Base-by-base conservation (phyloP, 2,888 invertebrate species). In the Amiota minor region DNA sequence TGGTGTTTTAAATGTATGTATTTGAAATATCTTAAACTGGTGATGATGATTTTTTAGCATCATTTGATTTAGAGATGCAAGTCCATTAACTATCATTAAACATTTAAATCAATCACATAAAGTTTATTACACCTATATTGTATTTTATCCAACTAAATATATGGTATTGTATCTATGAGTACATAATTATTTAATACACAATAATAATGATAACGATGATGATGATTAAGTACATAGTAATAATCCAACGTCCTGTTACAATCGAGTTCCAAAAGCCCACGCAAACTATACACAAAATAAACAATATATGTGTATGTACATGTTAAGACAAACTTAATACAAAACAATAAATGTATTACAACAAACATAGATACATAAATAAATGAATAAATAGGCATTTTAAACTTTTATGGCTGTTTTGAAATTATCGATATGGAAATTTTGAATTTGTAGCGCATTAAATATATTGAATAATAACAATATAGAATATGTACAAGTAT, bases 361-460 rank as follows among this genome's bases (percentile, higher is more conserved):
- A 75, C 71, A 80, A 75, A 79, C 76, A 77, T 80, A 76, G 80
- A 77, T 83, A 82, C 81, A 79, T 80, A 82, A 75, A 81, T 76
- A 74, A 47, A 59, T 71, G 59, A 77, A 80, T 74, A 76, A 78
- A 75, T 81, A 84, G 81, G 81, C 80, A 86, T 78, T 87, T 86
- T 87, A 81, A 84, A 87, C 86, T 87, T 35, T 87, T 81, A 86
- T 87, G 87, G 87, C 87, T 87, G 87, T 87, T 87, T 35, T 85
- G 84, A 85, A 81, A 80, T 80, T 86, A 82, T 59, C n/a, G 53
- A 50, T 50, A 6, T 35, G 35, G 35, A 35, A 35, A 35, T 35
- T 35, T 35, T 35, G 6, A 35, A 35, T 35, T 35, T 35, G 35
- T 35, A 35, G 35, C 35, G 35, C 35, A 35, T 35, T 2, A 35